Base-by-base conservation (phyloP, 2,888 invertebrate species). In the Xestia ashworthii region DNA sequence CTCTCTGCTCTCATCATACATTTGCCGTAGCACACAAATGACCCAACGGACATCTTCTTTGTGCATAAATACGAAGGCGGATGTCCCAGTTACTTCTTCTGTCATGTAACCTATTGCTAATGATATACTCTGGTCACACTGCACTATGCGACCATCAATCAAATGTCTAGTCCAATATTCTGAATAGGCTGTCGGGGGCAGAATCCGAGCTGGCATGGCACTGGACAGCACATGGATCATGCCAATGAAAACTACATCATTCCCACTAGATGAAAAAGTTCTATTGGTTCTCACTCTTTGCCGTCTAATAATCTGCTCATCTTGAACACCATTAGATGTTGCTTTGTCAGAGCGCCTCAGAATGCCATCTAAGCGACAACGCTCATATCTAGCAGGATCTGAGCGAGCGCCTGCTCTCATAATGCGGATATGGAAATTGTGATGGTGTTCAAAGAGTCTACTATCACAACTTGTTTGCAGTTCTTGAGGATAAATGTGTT, bases 131-230 rank as follows among this genome's bases (percentile, higher is more conserved):
- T 99, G 99, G 93, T 99, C 99, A 93, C 98, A 98, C 92, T 98
- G 98, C 71, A 99, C 98, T 86, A 99, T 99, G 68, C 98, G 97
- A 0, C 99, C 99, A 95, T 99, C 99, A 73, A 99, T 97, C 76
- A 98, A 97, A 95, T 99, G 99, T 86, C 99, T 97, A 1, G 99
- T 99, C 92, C 98, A 98, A 94, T 99, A 99, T 93, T 99, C 99
- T 90, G 99, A 98, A 87, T 98, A 98, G 53, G 98, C 95, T 58
- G 95, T 94, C 3, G 96, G 97, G 70, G 98, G 97, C 73, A 98
- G 97, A 69, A 96, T 93, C 70, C 93, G 92, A 55, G 95, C 92
- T 76, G 98, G 98, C 90, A 98, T 97, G 46, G 93, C 90, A 88
- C 92, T 95, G 14, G 96, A 91, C 88, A 98, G 94, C 46, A 98